phyloP scores from a whole-genome alignment of 2,113 vertebrate genomes.

The Platysternon megacephalum region DNA sequence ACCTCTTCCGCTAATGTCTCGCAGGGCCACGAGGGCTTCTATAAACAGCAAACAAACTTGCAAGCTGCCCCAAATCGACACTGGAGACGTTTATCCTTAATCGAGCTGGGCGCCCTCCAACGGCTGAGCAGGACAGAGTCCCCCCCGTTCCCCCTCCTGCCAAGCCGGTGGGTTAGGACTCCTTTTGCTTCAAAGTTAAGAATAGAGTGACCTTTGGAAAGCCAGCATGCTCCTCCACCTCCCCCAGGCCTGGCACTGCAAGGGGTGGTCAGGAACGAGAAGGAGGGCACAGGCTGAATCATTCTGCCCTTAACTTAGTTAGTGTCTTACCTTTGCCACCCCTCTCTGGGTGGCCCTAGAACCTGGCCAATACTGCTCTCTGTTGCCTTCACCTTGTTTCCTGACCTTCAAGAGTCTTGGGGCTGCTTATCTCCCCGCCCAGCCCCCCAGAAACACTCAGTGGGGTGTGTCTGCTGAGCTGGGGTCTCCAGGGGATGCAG shows the following conservation, averaged over 20 bases:
- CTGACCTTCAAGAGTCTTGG: not conserved
- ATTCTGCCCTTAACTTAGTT: not conserved
- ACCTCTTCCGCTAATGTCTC: not conserved
- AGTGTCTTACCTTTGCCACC: not conserved
- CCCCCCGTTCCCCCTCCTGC: not conserved
- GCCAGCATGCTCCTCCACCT: not conserved
- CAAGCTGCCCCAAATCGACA: not conserved
- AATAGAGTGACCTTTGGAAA: constrained; percentile 23
- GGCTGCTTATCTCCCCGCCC: not conserved
- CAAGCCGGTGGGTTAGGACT: constrained; percentile 22
- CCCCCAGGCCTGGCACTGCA: not conserved
- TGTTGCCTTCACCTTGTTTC: not conserved
- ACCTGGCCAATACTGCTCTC: not conserved
- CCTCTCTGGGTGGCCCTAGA: not conserved
- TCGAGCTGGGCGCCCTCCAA: constrained; percentile 1
- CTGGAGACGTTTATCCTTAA: not conserved
- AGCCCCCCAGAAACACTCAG: not conserved
- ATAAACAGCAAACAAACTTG: constrained; percentile 46
- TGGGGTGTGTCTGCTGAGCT: not conserved
- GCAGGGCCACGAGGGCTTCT: not conserved
- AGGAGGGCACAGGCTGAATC: not conserved
- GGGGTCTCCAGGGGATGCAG: not conserved
- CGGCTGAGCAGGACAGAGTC: not conserved
- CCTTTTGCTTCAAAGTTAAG: constrained; percentile 42
- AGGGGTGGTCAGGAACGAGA: not conserved